phyloP scores from a whole-genome alignment of 1,140 invertebrate species.

The Procambarus clarkii region DNA sequence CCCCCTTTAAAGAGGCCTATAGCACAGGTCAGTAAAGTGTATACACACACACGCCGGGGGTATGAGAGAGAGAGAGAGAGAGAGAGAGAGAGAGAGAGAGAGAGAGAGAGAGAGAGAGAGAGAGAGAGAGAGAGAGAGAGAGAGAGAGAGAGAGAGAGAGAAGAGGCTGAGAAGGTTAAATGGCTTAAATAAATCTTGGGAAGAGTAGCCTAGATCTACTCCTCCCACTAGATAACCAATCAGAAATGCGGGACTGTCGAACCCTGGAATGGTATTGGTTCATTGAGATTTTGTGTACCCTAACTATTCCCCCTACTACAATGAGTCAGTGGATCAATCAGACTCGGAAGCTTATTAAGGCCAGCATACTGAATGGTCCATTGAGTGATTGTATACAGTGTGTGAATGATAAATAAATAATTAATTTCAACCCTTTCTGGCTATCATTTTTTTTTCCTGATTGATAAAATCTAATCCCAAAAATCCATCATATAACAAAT shows the following conservation, averaged over 20 bases:
- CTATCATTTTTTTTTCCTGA: constrained; percentile 37
- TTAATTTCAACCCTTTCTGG: constrained; percentile 29
- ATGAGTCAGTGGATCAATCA: constrained; percentile 24
- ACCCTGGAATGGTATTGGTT: constrained; percentile 43
- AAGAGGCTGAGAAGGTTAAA: neutral
- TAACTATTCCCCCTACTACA: constrained; percentile 33
- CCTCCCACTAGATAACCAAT: neutral
- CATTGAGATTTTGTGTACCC: constrained; percentile 41
- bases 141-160: neutral
- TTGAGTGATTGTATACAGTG: constrained; percentile 35
- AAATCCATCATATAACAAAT: constrained; percentile 15
- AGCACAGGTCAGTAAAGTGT: neutral
- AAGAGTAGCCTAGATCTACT: neutral
- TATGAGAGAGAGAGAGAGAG: neutral
- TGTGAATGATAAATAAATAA: constrained; percentile 60
- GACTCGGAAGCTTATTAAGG: neutral
- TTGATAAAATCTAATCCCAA: constrained; percentile 31
- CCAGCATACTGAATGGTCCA: neutral
- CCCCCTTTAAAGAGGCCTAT: neutral
- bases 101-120: neutral
- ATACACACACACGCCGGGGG: constrained; percentile 25
- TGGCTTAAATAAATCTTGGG: neutral
- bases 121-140: neutral
- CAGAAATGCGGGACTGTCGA: constrained; percentile 30
- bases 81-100: neutral